Percentiles rank a stretch among this genome's conserved stretches.
These are phyloP conservation scores for Desmodus rotundus DNA, from an alignment of 2,113 vertebrate species.

Conservation along the genomic window DNA sequence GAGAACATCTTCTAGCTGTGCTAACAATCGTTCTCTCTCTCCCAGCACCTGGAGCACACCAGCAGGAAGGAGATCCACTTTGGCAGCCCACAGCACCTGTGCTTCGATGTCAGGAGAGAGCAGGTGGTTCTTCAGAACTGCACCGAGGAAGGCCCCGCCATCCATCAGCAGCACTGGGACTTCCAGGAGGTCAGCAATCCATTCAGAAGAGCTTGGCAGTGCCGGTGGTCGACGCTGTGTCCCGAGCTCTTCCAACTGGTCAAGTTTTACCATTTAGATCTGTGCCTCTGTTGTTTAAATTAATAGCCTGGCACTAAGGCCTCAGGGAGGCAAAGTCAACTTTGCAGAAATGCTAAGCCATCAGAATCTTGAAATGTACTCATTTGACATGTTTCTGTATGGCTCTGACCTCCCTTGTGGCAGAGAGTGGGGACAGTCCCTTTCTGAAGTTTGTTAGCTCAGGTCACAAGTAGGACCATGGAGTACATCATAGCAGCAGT, in stretches of 20 bases:
- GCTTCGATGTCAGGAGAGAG: constrained; percentile 82
- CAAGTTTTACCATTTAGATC: accelerated
- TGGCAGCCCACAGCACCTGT: constrained; percentile 76
- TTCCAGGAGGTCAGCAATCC: constrained; percentile 81
- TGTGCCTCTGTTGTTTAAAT: background rate
- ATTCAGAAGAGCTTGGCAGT: background rate
- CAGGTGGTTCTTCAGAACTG: constrained; percentile 85
- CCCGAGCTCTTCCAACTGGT: background rate
- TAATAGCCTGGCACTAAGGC: background rate
- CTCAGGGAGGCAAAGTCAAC: background rate
- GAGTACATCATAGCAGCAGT: background rate
- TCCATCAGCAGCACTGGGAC: constrained; percentile 83
- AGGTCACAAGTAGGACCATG: background rate
- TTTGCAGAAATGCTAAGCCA: background rate
- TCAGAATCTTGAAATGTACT: background rate
- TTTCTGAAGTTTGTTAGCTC: background rate
- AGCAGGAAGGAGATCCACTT: constrained; percentile 83
- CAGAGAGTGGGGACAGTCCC: background rate
- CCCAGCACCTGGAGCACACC: constrained; percentile 86
- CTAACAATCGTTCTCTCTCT: constrained; percentile 33
- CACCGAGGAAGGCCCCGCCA: constrained; percentile 58
- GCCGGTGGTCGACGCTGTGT: accelerated
- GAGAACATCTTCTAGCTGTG: background rate
- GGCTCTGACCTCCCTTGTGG: background rate
- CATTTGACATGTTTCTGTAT: background rate